phyloP scores from a whole-genome alignment of 2,113 vertebrate genomes.

The Gallinago paraguaiae region DNA sequence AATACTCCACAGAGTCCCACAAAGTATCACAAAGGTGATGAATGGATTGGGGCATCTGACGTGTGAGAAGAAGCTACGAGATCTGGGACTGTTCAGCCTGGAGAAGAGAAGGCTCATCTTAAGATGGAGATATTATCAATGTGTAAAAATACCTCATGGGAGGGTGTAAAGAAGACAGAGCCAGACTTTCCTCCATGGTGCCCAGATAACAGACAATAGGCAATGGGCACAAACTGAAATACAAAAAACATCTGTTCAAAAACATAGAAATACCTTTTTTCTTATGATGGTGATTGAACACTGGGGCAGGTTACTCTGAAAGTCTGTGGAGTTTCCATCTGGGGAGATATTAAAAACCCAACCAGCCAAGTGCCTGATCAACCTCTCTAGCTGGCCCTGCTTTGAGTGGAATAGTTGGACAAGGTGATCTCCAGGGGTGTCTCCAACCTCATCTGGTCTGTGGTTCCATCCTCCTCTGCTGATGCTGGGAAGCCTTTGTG shows the following conservation, averaged over 20 bases:
- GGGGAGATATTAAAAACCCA: neutral
- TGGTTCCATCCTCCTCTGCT: neutral
- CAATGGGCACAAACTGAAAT: neutral
- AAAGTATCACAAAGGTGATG: neutral
- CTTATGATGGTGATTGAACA: neutral
- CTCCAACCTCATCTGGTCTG: neutral
- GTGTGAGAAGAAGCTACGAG: neutral
- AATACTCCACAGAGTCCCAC: neutral
- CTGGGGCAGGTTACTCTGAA: neutral
- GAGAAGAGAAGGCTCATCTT: neutral
- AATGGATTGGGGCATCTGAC: no score
- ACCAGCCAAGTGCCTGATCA: neutral
- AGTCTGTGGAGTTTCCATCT: neutral
- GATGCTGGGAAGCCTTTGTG: neutral
- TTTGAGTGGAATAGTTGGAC: neutral
- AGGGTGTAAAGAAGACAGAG: neutral
- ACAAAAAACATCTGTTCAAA: neutral
- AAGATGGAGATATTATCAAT: neutral
- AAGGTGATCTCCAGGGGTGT: neutral
- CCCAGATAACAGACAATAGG: neutral
- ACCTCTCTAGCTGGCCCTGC: neutral
- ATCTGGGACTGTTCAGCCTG: neutral
- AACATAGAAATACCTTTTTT: neutral
- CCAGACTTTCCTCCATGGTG: neutral
- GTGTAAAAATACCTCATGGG: neutral